Evolutionary conservation across 1,140 invertebrate genomes (phyloP).

Genomic region (Lasioglossum albipes): DNA sequence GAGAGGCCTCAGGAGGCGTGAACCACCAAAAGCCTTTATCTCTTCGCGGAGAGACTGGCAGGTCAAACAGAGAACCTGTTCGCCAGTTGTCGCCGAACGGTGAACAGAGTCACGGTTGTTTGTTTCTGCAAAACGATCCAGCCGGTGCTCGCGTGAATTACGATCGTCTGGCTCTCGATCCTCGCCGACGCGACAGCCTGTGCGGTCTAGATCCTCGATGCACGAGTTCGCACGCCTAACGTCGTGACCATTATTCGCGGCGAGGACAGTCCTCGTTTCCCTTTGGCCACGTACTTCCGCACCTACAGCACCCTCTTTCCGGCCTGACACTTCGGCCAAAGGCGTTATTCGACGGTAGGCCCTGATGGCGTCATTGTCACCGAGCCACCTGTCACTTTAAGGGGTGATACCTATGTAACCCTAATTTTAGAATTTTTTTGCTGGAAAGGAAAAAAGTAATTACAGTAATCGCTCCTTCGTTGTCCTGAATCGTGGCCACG

Average conservation of each 20-base stretch:
- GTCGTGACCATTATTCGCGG: slow-evolving; percentile 52
- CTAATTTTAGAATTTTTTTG: too few species aligned
- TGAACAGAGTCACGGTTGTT: slow-evolving; percentile 56
- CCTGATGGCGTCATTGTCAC: too few species aligned
- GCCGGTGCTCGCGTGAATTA: slow-evolving; percentile 64
- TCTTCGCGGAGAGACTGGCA: slow-evolving; percentile 49
- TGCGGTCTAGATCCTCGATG: slow-evolving; percentile 49
- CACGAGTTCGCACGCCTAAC: slow-evolving; percentile 4
- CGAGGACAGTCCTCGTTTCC: slow-evolving; percentile 28
- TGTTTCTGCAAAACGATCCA: slow-evolving; percentile 67
- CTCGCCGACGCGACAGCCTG: slow-evolving; percentile 38
- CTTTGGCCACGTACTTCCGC: slow-evolving; percentile 33
- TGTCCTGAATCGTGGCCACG: too few species aligned
- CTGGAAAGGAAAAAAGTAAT: too few species aligned
- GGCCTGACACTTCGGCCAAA: background rate
- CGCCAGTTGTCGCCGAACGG: slow-evolving; percentile 40
- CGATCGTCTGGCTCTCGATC: slow-evolving; percentile 63
- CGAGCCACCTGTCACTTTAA: too few species aligned
- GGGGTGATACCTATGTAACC: too few species aligned
- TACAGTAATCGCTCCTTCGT: too few species aligned
- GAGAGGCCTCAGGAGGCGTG: too few species aligned
- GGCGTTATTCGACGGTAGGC: background rate
- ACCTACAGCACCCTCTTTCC: slow-evolving; percentile 13
- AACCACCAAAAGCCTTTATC: slow-evolving; percentile 50
- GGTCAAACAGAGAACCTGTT: slow-evolving; percentile 60